Evolutionary conservation across 2,113 vertebrate genomes (phyloP), one percentile per base, ranked within the genome.

Genomic region (Grammomys surdaster): DNA sequence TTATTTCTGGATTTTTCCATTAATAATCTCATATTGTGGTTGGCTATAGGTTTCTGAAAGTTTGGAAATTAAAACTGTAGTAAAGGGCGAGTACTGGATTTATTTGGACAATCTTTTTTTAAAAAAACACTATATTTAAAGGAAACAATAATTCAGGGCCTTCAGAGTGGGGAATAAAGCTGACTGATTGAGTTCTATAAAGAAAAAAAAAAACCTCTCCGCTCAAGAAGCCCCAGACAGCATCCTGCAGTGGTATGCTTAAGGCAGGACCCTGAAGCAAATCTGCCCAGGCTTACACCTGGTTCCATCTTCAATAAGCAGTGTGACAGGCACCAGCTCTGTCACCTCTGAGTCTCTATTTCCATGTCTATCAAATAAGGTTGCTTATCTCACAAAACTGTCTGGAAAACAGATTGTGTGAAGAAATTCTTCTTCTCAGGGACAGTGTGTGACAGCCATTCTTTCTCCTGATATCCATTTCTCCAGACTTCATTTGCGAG

Each of bases 211-310:
- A 33, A 9, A 69, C 63, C 46, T 87, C 2, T 48, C 11, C 33
- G 63, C 43, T 87, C 63, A 87, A 86, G 63, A 87, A 87, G 40
- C 24, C 14, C 10, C 33, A 22, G 11, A 48, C 82, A 70, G 31
- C 5, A 13, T 13, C 56, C 70, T 43, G 51, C 31, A 46, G 17
- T n/a, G 26, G 0, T 0, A 1, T 11, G 20, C 33, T n/a, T 10
- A 1, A 33, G 76, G 7, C 7, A 2, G 46, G 3, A 7, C 70
- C 43, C 60, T 9, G n/a, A 20, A 58, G 24, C 40, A 24, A 4
- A 13, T n/a, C 12, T 48, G 31, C 46, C 75, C 31, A 60, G 7
- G 11, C 9, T 54, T 51, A 56, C 2, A 46, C 63, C 20, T 67
- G n/a, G 7, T 5, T 48, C 4, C 36, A 22, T 26, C 89, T 54